Evolutionary conservation across 2,797 vertebrate genomes (phyloP), one percentile per base, ranked within the genome.

Genomic region (Odontamblyopus rebecca): DNA sequence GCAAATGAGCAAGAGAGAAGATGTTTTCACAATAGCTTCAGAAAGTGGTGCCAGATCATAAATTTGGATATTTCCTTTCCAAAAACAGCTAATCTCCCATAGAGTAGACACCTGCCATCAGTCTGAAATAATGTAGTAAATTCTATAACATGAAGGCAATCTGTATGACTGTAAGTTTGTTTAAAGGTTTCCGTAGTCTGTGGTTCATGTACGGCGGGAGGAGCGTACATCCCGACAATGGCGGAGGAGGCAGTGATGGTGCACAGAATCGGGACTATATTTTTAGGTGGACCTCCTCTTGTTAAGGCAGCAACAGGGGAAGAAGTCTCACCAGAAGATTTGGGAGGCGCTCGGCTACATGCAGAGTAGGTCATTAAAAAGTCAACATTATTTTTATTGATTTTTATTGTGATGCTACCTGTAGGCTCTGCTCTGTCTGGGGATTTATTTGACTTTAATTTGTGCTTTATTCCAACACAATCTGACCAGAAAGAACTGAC

Each of bases 231-330:
- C 61, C 95, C 95, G 57, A 95, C 94, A 1, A 96, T 96, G 95
- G 91, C 95, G 0, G 95, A 97, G 50, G 96, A 96, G 76, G 4
- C 91, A 0, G 93, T 95, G 72, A 98, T 97, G 70, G 89, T 96
- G 38, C 93, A 96, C 72, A 79, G 75, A 41, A 96, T 95, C 41
- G 95, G 95, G 38, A 95, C 94, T 0, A 83, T 97, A 60, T 97
- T 95, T 87, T 91, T 97, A 32, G 96, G 88, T 2, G 96, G 95
- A 6, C 95, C 95, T 0, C 94, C 96, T 0, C 92, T 97, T 12
- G 96, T 97, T n/a, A 96, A 95, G 88, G 96, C 96, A 51, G 95
- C 96, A 18, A 97, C 96, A 0, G 96, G 96, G 29, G 96, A 97
- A 81, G 86, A 94, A 0, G 95, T 96, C 62, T 88, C 93, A 8